Percentiles rank a stretch among this genome's conserved stretches.
These are phyloP conservation scores for Caradrina clavipalpis DNA, from an alignment of 2,888 invertebrate genomes.

Conservation along the genomic window DNA sequence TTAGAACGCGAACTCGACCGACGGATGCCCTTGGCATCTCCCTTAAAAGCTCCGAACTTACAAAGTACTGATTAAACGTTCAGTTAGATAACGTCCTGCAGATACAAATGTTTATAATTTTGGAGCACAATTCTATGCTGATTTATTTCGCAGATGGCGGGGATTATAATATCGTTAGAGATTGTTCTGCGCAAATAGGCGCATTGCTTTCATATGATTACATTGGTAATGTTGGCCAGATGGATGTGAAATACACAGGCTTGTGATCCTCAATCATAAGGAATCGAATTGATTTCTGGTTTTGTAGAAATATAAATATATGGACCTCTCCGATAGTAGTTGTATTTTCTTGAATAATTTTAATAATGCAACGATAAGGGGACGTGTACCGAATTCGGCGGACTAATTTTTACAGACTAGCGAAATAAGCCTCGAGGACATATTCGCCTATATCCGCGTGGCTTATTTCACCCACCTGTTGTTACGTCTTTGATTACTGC, in stretches of 20 bases:
- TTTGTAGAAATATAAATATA: not conserved
- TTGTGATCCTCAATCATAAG: not conserved
- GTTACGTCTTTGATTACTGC: too few relatives aligned
- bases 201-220: conserved; percentile 20
- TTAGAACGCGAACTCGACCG: conserved; percentile 1
- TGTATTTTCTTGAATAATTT: not conserved
- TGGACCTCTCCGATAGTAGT: too few relatives aligned
- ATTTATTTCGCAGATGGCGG: conserved; percentile 49
- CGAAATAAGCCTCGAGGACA: too few relatives aligned
- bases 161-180: conserved; percentile 32
- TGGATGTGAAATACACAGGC: not conserved
- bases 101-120: conserved; percentile 48
- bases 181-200: conserved; percentile 5
- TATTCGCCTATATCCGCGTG: too few relatives aligned
- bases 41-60: conserved; percentile 12
- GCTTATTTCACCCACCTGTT: too few relatives aligned
- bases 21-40: conserved; percentile 3
- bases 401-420: too few relatives aligned
- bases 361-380: not conserved
- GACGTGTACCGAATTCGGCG: too few relatives aligned
- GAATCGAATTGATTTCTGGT: not conserved
- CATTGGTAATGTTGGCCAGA: not conserved
- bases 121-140: conserved; percentile 33
- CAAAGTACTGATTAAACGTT: conserved; percentile 31
- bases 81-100: conserved; percentile 19